Evolutionary conservation across 1,140 invertebrate species (phyloP).

Genomic region (Colletes gigas): DNA sequence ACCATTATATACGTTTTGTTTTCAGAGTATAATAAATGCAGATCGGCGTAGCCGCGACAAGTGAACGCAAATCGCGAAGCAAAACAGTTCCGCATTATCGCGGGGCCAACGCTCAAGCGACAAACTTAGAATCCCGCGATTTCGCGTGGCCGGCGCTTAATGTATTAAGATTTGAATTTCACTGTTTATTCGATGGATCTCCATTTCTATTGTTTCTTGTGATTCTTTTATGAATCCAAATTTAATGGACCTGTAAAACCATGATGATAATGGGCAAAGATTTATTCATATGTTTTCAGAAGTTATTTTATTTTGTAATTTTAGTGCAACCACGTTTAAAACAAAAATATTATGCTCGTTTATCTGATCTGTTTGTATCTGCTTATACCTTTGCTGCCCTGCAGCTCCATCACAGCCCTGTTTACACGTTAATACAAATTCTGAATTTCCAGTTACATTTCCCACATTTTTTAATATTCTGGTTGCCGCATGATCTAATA

Average conservation of each 20-base stretch:
- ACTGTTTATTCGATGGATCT: constrained; percentile 15
- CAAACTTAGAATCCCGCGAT: too few species aligned
- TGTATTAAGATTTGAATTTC: not conserved
- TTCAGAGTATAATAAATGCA: too few species aligned
- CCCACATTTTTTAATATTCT: not conserved
- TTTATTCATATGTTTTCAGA: not conserved
- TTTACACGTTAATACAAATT: not conserved
- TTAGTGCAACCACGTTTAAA: constrained; percentile 1
- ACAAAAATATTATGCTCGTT: not conserved
- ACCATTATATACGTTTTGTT: too few species aligned
- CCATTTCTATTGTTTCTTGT: constrained; percentile 13
- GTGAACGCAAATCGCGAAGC: too few species aligned
- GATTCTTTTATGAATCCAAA: constrained; percentile 56
- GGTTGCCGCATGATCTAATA: not conserved
- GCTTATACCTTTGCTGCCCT: constrained; percentile 1
- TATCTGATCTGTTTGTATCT: not conserved
- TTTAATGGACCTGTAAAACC: constrained; percentile 55
- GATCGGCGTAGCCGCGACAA: too few species aligned
- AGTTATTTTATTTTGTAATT: not conserved
- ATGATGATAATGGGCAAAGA: constrained; percentile 21
- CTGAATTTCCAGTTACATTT: not conserved
- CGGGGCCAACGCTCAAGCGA: too few species aligned
- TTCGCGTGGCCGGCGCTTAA: too few species aligned
- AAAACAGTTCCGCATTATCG: too few species aligned
- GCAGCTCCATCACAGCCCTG: not conserved